phyloP scores from a whole-genome alignment of 2,113 vertebrate species.

The Pteropus alecto region DNA sequence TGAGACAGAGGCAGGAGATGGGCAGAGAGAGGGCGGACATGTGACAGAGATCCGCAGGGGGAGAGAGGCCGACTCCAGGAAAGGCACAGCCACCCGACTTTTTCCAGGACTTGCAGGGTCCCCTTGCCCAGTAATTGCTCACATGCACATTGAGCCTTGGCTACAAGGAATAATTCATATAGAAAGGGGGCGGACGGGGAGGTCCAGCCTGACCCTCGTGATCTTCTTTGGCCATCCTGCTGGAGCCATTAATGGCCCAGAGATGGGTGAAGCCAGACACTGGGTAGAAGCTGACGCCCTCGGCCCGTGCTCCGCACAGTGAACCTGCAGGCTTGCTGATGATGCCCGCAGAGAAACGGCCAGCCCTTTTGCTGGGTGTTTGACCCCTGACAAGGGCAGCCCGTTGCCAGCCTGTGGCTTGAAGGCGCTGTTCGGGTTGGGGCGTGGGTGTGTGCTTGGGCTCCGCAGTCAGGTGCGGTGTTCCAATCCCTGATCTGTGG shows the following conservation, averaged over 20 bases:
- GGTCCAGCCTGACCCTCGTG: slow-evolving; percentile 7
- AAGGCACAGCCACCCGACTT: neutral
- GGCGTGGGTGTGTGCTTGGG: neutral
- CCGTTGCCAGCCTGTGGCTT: neutral
- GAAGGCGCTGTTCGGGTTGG: no score
- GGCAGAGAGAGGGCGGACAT: neutral
- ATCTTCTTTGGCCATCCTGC: neutral
- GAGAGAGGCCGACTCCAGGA: neutral
- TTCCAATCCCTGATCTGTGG: neutral
- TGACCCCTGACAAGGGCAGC: neutral
- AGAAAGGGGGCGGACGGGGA: neutral
- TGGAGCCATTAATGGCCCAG: neutral
- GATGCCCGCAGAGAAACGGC: neutral
- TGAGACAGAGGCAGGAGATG: neutral
- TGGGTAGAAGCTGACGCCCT: neutral
- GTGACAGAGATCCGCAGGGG: neutral
- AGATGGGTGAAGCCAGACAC: neutral
- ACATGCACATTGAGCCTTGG: neutral
- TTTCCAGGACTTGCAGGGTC: neutral
- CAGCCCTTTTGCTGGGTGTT: neutral
- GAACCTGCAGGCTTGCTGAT: neutral
- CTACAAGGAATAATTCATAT: slow-evolving; percentile 10
- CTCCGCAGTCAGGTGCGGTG: neutral
- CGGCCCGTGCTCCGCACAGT: neutral
- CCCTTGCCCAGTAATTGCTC: slow-evolving; percentile 11